These are phyloP conservation scores for Sarcophaga variegata DNA, from an alignment of 2,888 invertebrate species.

Conservation along the genomic window DNA sequence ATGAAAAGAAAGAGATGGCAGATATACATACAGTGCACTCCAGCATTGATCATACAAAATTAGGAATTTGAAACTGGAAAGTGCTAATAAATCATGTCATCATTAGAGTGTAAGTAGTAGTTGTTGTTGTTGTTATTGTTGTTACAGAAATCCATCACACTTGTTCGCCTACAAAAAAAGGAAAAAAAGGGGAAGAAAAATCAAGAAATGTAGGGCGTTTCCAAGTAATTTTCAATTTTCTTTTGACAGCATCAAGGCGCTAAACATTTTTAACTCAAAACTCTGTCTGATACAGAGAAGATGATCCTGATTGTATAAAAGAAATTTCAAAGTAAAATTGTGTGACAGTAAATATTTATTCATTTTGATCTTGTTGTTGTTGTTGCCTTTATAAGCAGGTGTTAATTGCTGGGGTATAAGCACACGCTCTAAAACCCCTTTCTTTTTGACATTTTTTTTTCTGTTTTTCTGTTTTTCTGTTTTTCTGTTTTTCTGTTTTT, in stretches of 20 bases:
- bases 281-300: too few relatives aligned
- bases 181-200: conserved; percentile 12
- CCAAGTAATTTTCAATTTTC: conserved; percentile 57
- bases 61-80: not conserved
- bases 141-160: conserved; percentile 37
- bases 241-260: too few relatives aligned
- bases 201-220: conserved; percentile 61
- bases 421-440: conserved; percentile 49
- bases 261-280: too few relatives aligned
- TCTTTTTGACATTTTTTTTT: not conserved
- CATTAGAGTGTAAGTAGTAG: conserved; percentile 24
- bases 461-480: not conserved
- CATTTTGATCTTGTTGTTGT: conserved; percentile 14
- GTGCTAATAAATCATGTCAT: conserved; percentile 57
- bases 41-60: too few relatives aligned
- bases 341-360: conserved; percentile 61
- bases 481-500: not conserved
- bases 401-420: conserved; percentile 59
- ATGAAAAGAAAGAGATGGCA: conserved; percentile 19
- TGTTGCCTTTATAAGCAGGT: conserved; percentile 44
- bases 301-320: too few relatives aligned
- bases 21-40: not conserved
- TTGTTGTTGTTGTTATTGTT: not conserved
- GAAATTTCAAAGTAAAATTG: not conserved
- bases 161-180: not conserved